Conservation (phyloP, 1,140 invertebrate species). For the Aporrectodea caliginosa region DNA sequence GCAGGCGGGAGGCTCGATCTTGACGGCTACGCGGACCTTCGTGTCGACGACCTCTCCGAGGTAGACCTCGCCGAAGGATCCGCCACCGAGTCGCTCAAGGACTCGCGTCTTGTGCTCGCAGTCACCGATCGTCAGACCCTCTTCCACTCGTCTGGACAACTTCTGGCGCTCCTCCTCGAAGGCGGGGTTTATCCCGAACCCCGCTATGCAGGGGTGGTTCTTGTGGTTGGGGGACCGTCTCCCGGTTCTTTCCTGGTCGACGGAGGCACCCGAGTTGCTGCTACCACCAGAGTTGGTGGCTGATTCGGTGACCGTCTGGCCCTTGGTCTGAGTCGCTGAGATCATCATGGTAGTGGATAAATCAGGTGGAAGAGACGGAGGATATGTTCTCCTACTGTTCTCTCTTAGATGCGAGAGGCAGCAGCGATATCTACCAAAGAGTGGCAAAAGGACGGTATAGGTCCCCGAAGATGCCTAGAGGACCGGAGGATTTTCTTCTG, state of each 20-base stretch:
- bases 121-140: constrained; percentile 1
- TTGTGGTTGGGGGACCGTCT: too few relatives aligned
- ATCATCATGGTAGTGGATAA: too few relatives aligned
- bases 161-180: background rate
- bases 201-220: background rate
- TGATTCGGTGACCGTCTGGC: too few relatives aligned
- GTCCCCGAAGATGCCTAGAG: too few relatives aligned
- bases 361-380: too few relatives aligned
- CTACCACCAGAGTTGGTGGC: too few relatives aligned
- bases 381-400: too few relatives aligned
- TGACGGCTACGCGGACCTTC: constrained; percentile 28
- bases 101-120: constrained; percentile 18
- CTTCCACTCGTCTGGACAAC: background rate
- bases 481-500: too few relatives aligned
- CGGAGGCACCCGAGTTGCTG: background rate
- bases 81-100: constrained; percentile 22
- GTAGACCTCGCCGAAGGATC: constrained; percentile 33
- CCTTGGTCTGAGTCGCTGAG: too few relatives aligned
- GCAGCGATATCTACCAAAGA: too few relatives aligned
- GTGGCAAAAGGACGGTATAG: too few relatives aligned
- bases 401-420: too few relatives aligned
- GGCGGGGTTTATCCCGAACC: background rate
- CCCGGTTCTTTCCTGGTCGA: background rate
- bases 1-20: constrained; percentile 28
- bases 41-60: constrained; percentile 20